Percentiles rank a stretch among this genome's conserved stretches.
Evolutionary conservation across 37 sponge, comb jelly and placozoan genomes (phyloP).

Genomic region (Ianthella basta): DNA sequence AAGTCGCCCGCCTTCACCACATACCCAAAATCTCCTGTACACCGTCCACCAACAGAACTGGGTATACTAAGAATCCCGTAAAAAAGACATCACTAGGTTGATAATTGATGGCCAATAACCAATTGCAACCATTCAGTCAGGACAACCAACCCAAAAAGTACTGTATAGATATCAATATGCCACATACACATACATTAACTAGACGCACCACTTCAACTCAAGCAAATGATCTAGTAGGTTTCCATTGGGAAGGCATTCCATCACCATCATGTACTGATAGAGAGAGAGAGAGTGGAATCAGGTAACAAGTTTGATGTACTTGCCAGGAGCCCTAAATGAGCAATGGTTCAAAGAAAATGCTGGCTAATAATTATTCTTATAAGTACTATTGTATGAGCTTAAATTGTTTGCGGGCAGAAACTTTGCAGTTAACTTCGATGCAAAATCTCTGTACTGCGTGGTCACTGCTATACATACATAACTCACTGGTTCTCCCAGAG

Average conservation of each 20-base stretch:
- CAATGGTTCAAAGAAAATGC: not conserved
- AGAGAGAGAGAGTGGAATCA: not conserved
- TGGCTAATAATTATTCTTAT: no score
- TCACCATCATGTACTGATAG: constrained; percentile 20
- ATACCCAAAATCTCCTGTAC: no score
- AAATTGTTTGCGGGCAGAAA: no score
- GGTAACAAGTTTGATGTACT: not conserved
- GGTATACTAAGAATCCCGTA: no score
- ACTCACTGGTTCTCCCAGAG: constrained; percentile 42
- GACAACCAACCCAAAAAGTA: not conserved
- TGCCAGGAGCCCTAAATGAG: not conserved
- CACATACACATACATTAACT: not conserved
- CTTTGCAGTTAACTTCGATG: no score
- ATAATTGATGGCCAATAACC: not conserved
- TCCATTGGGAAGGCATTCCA: constrained; percentile 10
- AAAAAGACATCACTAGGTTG: no score
- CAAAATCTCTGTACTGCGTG: no score
- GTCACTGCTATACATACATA: no score
- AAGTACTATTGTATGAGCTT: no score
- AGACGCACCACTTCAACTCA: not conserved
- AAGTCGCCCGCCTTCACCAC: no score
- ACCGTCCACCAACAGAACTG: not conserved
- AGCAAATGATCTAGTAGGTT: not conserved
- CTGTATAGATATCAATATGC: not conserved
- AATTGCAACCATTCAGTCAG: not conserved